phyloP scores from a whole-genome alignment of 2,888 invertebrate genomes.

The Eupithecia vulgata region DNA sequence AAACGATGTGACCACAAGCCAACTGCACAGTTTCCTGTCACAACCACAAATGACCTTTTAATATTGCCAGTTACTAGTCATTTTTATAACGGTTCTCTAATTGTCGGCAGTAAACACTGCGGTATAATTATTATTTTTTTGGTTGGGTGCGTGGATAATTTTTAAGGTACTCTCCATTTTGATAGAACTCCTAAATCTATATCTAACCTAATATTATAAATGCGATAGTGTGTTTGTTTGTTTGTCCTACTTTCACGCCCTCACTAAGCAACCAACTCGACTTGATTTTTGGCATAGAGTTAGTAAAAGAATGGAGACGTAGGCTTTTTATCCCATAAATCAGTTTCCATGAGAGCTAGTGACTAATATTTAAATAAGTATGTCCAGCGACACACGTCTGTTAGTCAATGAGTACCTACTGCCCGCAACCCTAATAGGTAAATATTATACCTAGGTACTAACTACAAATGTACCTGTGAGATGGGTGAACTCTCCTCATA shows the following conservation, averaged over 20 bases:
- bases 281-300: too few species aligned
- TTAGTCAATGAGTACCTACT: neutral
- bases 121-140: neutral
- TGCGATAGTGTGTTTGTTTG: too few species aligned
- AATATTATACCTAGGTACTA: neutral
- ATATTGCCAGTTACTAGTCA: constrained; percentile 67
- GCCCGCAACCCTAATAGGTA: neutral
- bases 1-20: constrained; percentile 70
- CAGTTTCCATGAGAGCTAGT: too few species aligned
- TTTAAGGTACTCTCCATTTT: neutral
- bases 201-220: too few species aligned
- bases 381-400: neutral
- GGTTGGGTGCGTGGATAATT: neutral
- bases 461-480: neutral
- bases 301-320: too few species aligned
- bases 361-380: neutral
- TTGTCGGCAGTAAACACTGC: constrained; percentile 49
- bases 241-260: too few species aligned
- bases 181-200: neutral
- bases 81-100: constrained; percentile 61
- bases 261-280: too few species aligned
- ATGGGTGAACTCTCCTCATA: neutral
- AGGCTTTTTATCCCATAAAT: too few species aligned
- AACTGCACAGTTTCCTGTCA: constrained; percentile 71
- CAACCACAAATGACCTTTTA: constrained; percentile 78